Conservation (phyloP, 2,888 invertebrate genomes). For the Muscina levida region DNA sequence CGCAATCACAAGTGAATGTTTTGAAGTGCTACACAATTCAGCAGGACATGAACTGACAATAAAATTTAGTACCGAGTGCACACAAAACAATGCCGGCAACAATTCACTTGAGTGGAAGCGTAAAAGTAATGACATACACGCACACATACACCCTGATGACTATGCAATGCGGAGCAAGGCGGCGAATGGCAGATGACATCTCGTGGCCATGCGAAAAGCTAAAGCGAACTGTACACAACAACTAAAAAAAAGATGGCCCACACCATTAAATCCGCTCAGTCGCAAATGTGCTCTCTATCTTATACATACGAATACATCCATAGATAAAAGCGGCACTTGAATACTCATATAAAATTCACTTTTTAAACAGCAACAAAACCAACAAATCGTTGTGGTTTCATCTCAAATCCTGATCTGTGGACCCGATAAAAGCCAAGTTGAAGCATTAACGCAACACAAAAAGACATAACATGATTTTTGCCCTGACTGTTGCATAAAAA, state of each 20-base stretch:
- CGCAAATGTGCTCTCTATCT: not conserved
- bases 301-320: not conserved
- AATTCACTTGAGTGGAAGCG: too few relatives aligned
- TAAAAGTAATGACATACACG: too few relatives aligned
- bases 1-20: conserved; percentile 32
- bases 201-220: not conserved
- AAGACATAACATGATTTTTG: conserved; percentile 33
- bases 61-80: conserved; percentile 79
- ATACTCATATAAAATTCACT: conserved; percentile 33
- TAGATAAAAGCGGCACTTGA: not conserved
- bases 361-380: conserved; percentile 5
- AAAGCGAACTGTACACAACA: not conserved
- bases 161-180: conserved; percentile 29
- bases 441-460: conserved; percentile 26
- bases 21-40: conserved; percentile 75
- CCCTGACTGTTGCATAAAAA: conserved; percentile 29
- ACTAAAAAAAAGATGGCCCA: conserved; percentile 13
- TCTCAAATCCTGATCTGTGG: not conserved
- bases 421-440: conserved; percentile 9
- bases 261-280: not conserved
- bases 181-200: conserved; percentile 12
- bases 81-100: conserved; percentile 70
- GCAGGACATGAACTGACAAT: conserved; percentile 79
- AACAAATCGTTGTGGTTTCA: conserved; percentile 11
- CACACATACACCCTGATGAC: too few relatives aligned